Base-by-base conservation (phyloP, 2,888 invertebrate species). In the Erebia epiphron region DNA sequence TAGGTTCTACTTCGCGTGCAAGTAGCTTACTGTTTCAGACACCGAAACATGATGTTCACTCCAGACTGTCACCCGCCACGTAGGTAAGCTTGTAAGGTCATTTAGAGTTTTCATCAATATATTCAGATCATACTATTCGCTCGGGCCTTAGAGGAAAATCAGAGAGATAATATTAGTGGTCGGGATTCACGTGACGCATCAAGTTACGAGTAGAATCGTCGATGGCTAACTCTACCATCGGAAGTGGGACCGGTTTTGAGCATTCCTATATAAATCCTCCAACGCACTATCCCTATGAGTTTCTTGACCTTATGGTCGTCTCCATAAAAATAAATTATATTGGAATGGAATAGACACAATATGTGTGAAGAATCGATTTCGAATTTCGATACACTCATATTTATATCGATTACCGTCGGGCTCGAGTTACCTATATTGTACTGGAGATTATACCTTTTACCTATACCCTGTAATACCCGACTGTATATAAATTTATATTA, bases 201-300 rank as follows among this genome's bases (percentile, higher is more conserved):
- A 26, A 71, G 63, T 66, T 63, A 46, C 46, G 13, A 46, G 46
- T 46, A 72, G 68, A 64, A 62, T 70, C 73, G 65, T 69, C 70
- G 67, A 68, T 67, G 68, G 72, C 73, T 72, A 69, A 73, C 73
- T 68, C 70, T 76, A 71, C 77, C 79, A 80, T 86, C 90, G 90
- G 91, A 91, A 89, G 85, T 84, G 75, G 77, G 82, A 86, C 86
- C 86, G 89, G 88, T 87, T 87, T 80, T 77, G 74, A 80, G 80
- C 88, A 90, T 91, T 90, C 88, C 86, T 88, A 67, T 67, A 57
- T 86, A 84, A 86, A 84, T 84, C 84, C 81, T 81, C 75, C 73
- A 77, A 78, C 77, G 77, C 75, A 77, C 75, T 75, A 76, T 78
- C 79, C 76, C 76, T 78, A 81, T 77, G 79, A 80, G 80, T 78